Conservation (phyloP, 2,888 invertebrate genomes). For the Latrodectus hesperus region DNA sequence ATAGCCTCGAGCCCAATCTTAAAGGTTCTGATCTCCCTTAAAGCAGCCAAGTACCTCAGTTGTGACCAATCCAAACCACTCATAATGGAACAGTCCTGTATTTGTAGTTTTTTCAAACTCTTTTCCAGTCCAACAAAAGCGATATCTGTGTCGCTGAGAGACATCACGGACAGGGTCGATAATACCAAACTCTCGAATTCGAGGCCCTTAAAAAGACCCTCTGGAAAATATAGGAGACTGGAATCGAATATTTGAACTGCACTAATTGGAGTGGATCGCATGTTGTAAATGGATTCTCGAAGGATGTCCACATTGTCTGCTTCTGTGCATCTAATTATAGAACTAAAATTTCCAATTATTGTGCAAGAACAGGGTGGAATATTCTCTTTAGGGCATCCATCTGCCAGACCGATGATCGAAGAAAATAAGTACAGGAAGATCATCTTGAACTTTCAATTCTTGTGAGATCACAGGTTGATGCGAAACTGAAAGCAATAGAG, state of each 20-base stretch:
- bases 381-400: neutral
- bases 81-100: neutral
- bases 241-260: conserved; percentile 9
- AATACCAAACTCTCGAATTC: conserved; percentile 4
- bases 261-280: conserved; percentile 1
- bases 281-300: neutral
- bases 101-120: neutral
- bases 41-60: conserved; percentile 4
- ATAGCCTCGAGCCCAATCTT: neutral
- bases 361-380: neutral
- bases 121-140: conserved; percentile 45
- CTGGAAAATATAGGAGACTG: neutral
- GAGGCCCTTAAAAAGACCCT: conserved; percentile 14
- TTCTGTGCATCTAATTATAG: neutral
- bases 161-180: neutral
- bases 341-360: neutral
- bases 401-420: neutral
- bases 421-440: neutral
- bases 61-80: conserved; percentile 28
- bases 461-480: no score
- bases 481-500: no score
- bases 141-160: conserved; percentile 20
- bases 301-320: neutral
- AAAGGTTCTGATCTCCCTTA: neutral
- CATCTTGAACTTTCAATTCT: neutral